A percentile compares a stretch with the other conserved stretches of the same genome.
These are phyloP conservation scores for Aleiodes leptofemur DNA, from an alignment of 2,888 invertebrate species.

Conservation along the genomic window DNA sequence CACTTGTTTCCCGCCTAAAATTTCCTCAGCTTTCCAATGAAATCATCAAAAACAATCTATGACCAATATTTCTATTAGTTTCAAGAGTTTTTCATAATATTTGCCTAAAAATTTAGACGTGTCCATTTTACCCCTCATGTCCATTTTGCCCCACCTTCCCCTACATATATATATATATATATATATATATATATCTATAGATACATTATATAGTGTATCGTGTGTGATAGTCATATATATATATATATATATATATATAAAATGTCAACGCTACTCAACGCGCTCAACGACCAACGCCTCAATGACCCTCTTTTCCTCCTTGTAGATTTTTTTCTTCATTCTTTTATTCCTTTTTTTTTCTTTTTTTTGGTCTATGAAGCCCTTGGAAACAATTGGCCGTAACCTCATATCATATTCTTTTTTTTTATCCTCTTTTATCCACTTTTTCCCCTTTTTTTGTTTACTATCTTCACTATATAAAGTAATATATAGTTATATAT, in stretches of 20 bases:
- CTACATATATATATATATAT: neutral
- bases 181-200: neutral
- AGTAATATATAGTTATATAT: too few relatives aligned
- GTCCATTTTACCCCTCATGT: too few relatives aligned
- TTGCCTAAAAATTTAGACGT: too few relatives aligned
- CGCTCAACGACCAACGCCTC: constrained; percentile 36
- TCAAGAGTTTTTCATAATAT: too few relatives aligned
- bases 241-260: constrained; percentile 22
- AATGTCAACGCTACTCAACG: constrained; percentile 32
- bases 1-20: too few relatives aligned
- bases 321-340: neutral
- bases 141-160: too few relatives aligned
- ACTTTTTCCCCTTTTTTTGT: constrained; percentile 15
- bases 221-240: neutral
- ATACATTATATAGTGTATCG: neutral
- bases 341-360: constrained; percentile 10
- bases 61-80: too few relatives aligned
- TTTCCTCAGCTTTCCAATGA: too few relatives aligned
- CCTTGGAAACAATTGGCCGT: constrained; percentile 34
- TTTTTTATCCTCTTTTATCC: constrained; percentile 2
- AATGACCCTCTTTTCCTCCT: constrained; percentile 28
- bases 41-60: too few relatives aligned
- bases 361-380: constrained; percentile 11
- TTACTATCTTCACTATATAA: constrained; percentile 5
- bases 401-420: constrained; percentile 28